These are phyloP conservation scores for Sitta europaea DNA, from an alignment of 2,113 vertebrate species.

Conservation along the genomic window DNA sequence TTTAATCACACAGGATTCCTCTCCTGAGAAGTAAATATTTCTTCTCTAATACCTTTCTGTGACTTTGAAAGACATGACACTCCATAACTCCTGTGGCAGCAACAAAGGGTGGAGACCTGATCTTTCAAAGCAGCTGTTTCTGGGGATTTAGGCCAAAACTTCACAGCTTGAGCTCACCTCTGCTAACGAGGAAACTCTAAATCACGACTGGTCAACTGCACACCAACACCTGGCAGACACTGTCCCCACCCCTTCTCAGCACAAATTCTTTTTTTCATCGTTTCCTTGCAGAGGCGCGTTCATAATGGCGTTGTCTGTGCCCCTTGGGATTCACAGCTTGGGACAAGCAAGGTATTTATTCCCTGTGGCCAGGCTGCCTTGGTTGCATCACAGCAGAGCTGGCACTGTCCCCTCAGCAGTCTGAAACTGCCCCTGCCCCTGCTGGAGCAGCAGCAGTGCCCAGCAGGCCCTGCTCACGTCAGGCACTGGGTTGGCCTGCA, in stretches of 20 bases:
- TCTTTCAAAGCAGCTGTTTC: neutral
- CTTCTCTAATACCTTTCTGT: neutral
- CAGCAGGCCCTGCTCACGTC: neutral
- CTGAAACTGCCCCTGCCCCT: neutral
- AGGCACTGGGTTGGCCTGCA: neutral
- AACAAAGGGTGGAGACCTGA: neutral
- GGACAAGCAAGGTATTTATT: neutral
- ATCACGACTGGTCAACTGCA: neutral
- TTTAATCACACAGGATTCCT: neutral
- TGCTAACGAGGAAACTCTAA: neutral
- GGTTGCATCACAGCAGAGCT: neutral
- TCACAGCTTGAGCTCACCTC: neutral
- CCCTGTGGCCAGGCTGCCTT: accelerated
- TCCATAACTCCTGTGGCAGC: neutral
- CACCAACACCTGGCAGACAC: neutral
- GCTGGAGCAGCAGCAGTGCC: neutral
- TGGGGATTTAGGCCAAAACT: neutral
- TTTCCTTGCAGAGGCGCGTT: neutral
- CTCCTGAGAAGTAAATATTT: neutral
- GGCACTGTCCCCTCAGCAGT: neutral
- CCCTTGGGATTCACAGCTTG: neutral
- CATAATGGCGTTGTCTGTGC: accelerated
- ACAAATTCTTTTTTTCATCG: neutral
- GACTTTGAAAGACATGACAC: neutral
- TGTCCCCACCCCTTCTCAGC: neutral